A percentile compares a stretch with the other conserved stretches of the same genome.
Conservation (phyloP, 2,888 invertebrate genomes). For the Hirudinaria manillensis region DNA sequence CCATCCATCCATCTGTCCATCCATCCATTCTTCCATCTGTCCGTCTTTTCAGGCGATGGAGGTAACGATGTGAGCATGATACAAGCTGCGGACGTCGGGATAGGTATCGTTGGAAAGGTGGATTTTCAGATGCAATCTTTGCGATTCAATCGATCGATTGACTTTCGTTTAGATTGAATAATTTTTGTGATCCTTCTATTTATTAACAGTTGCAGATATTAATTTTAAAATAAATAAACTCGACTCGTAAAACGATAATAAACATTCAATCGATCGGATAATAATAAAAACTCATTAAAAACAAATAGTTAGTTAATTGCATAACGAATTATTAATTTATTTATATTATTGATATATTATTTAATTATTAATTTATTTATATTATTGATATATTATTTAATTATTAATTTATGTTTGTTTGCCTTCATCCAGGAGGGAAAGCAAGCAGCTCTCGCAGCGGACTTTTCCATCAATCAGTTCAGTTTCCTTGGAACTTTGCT, state of each 20-base stretch:
- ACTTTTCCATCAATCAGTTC: slow-evolving; percentile 89
- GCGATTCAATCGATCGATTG: not conserved
- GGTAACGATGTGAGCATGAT: slow-evolving; percentile 71
- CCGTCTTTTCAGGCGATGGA: slow-evolving; percentile 58
- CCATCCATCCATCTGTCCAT: too few relatives aligned
- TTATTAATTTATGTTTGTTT: not conserved
- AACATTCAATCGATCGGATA: too few relatives aligned
- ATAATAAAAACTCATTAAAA: too few relatives aligned
- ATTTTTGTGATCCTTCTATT: not conserved
- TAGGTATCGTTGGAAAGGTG: slow-evolving; percentile 55
- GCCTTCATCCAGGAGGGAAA: slow-evolving; percentile 52
- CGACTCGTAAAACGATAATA: too few relatives aligned
- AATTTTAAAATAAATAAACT: too few relatives aligned
- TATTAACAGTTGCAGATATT: too few relatives aligned
- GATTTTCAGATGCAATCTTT: not conserved
- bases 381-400: not conserved
- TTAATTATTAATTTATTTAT: not conserved
- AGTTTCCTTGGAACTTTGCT: slow-evolving; percentile 69
- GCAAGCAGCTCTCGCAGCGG: slow-evolving; percentile 83
- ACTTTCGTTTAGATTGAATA: too few relatives aligned
- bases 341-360: not conserved
- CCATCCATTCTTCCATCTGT: too few relatives aligned
- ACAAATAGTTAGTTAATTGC: too few relatives aligned
- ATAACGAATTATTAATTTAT: not conserved
- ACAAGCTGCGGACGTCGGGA: slow-evolving; percentile 60